Evolutionary conservation across 2,113 vertebrate species (phyloP).

Genomic region (Passer montanus): DNA sequence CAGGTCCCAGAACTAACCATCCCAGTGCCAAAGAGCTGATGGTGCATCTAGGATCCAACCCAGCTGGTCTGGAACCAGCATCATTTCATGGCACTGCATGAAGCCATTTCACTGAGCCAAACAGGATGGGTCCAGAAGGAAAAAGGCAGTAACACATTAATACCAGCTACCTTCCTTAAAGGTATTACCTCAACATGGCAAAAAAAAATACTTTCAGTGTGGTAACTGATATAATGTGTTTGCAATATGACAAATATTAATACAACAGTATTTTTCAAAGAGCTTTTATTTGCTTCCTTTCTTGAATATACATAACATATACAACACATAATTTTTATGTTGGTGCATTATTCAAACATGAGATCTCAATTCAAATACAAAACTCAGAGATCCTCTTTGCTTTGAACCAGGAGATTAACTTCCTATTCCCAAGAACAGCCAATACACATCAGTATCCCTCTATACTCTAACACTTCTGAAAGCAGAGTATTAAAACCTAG

Average conservation of each 20-base stretch:
- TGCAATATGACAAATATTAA: not conserved
- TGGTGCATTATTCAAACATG: slow-evolving; percentile 13
- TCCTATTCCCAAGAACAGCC: slow-evolving; percentile 49
- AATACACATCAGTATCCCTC: slow-evolving; percentile 8
- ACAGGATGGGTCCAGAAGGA: not conserved
- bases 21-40: not conserved
- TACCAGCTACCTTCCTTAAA: not conserved
- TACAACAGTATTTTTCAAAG: not conserved
- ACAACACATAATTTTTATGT: not conserved
- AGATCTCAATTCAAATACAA: slow-evolving; percentile 23
- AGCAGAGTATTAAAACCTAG: slow-evolving; percentile 62
- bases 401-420: slow-evolving; percentile 31
- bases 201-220: not conserved
- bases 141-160: not conserved
- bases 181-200: not conserved
- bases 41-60: not conserved
- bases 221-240: not conserved
- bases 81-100: not conserved
- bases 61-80: not conserved
- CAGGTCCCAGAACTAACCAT: not conserved
- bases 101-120: not conserved
- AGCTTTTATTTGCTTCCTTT: slow-evolving; percentile 51
- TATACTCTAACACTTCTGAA: slow-evolving; percentile 40
- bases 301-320: not conserved
- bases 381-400: slow-evolving; percentile 44